Conservation (phyloP, 2,888 invertebrate genomes). For the Coenonympha arcania region DNA sequence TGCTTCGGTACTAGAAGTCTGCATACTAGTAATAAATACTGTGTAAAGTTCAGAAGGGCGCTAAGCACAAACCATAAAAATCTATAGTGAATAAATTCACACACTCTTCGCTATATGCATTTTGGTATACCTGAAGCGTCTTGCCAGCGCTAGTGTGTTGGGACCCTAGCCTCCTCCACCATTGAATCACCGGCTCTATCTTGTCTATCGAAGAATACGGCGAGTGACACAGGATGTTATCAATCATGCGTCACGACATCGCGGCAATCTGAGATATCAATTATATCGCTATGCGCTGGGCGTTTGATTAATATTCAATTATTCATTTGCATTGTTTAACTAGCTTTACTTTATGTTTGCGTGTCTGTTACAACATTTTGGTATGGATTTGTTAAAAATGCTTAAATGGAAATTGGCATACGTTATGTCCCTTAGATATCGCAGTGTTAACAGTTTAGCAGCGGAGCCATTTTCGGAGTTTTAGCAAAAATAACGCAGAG, state of each 20-base stretch:
- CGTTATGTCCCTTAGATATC: too few species aligned
- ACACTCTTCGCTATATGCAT: neutral
- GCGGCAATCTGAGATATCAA: conserved; percentile 25
- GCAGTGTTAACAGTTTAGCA: too few species aligned
- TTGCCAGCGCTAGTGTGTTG: neutral
- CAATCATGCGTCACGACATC: conserved; percentile 43
- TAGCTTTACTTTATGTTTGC: neutral
- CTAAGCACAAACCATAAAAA: too few species aligned
- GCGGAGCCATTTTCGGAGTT: too few species aligned
- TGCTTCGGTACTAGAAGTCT: too few species aligned
- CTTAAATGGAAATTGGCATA: too few species aligned
- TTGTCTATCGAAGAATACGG: neutral
- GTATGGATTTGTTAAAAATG: too few species aligned
- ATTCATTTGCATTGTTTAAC: conserved; percentile 16
- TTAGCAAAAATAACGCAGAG: too few species aligned
- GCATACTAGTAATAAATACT: too few species aligned
- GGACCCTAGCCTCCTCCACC: neutral
- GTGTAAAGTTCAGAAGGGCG: too few species aligned
- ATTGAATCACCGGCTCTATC: neutral
- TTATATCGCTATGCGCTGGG: conserved; percentile 33
- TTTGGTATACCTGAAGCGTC: neutral
- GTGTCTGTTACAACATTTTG: too few species aligned
- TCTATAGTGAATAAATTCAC: too few species aligned
- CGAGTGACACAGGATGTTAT: conserved; percentile 42
- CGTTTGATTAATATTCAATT: conserved; percentile 31